Evolutionary conservation across 2,888 invertebrate species (phyloP).

Genomic region (Bedellia somnulentella): DNA sequence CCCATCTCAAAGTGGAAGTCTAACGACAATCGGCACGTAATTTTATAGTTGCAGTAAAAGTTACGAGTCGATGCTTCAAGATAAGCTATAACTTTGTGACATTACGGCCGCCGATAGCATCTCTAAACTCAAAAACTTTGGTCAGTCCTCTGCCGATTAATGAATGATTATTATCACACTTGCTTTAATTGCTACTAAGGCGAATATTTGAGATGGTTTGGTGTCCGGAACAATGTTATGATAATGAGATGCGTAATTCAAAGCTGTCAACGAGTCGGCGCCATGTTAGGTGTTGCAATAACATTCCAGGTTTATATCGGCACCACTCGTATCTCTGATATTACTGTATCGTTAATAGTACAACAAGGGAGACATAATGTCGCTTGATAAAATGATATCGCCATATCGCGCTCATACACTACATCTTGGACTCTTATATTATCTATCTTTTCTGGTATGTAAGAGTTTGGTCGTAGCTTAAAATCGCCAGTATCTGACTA

Average conservation of each 20-base stretch:
- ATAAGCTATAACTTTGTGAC: constrained; percentile 30
- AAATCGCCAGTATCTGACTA: no score
- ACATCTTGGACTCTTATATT: no score
- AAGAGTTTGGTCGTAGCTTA: no score
- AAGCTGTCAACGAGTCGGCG: no score
- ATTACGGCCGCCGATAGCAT: constrained; percentile 35
- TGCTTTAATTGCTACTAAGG: no score
- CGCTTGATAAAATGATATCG: background rate
- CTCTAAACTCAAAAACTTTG: constrained; percentile 40
- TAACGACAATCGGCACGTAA: constrained; percentile 11
- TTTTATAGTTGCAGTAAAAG: constrained; percentile 10
- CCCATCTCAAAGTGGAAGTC: constrained; percentile 3
- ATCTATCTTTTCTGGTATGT: no score
- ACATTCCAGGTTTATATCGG: constrained; percentile 2
- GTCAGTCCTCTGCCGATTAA: constrained; percentile 29
- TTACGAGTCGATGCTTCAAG: constrained; percentile 16
- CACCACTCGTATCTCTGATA: constrained; percentile 1
- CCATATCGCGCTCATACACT: background rate
- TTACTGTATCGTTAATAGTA: background rate
- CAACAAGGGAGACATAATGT: constrained; percentile 1
- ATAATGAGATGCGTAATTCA: no score
- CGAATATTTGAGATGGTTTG: no score
- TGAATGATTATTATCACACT: no score
- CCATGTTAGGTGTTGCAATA: no score
- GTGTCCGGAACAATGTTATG: no score